Evolutionary conservation across 2,113 vertebrate genomes (phyloP).

Genomic region (Chloroceryle aenea): DNA sequence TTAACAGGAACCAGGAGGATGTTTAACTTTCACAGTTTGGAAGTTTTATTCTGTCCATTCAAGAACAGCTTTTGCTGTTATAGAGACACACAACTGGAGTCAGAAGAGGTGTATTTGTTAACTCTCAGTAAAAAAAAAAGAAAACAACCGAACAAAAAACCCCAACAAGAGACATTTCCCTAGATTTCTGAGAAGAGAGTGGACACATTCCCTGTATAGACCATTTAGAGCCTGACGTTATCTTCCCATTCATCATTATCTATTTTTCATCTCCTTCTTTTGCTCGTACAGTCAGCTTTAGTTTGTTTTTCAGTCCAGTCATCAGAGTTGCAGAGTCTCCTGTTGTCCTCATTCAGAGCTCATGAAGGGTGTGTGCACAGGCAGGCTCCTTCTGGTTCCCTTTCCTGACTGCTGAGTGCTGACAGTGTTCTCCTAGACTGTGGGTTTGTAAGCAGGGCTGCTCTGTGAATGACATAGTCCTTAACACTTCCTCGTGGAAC

Average conservation of each 20-base stretch:
- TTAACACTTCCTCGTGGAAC: not conserved
- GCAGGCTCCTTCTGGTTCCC: not conserved
- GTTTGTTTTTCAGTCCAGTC: not conserved
- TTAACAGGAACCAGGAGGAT: not conserved
- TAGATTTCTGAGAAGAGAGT: not conserved
- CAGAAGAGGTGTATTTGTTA: not conserved
- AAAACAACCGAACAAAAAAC: not conserved
- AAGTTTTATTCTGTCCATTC: not conserved
- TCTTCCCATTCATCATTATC: not conserved
- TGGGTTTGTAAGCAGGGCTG: not conserved
- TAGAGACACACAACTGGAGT: not conserved
- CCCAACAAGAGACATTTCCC: not conserved
- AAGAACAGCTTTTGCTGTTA: not conserved
- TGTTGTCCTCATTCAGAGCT: not conserved
- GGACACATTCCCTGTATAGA: not conserved
- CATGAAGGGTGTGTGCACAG: rapidly evolving
- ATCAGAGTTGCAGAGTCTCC: rapidly evolving
- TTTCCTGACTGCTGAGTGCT: not conserved
- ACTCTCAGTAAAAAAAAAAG: not conserved
- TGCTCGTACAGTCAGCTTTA: not conserved
- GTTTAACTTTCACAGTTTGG: rapidly evolving
- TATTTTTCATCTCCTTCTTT: not conserved
- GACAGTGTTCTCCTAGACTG: not conserved
- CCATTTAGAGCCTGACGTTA: not conserved
- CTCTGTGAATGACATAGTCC: not conserved